Evolutionary conservation across 2,797 vertebrate species (phyloP).

Genomic region (Catostomus latipinnis): DNA sequence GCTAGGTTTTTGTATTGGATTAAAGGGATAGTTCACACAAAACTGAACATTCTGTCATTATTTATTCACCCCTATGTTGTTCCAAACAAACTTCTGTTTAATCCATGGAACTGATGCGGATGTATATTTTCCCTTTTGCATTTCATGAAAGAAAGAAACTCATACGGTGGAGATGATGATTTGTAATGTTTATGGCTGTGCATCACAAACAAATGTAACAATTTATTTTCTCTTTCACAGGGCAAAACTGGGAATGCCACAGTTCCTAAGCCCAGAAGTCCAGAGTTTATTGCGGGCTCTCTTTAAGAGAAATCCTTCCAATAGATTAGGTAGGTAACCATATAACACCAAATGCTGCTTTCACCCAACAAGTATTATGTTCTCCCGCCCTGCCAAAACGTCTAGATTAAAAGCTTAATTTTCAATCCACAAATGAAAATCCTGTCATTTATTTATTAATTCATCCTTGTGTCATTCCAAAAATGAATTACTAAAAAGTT

Average conservation of each 20-base stretch:
- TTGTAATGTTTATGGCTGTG: slow-evolving; percentile 25
- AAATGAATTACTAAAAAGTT: too few relatives aligned
- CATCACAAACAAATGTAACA: slow-evolving; percentile 16
- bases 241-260: slow-evolving; percentile 97
- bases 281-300: slow-evolving; percentile 94
- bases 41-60: too few relatives aligned
- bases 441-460: too few relatives aligned
- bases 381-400: neutral
- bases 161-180: slow-evolving; percentile 1
- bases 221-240: slow-evolving; percentile 71
- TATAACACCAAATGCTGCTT: neutral
- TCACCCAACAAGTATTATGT: neutral
- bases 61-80: too few relatives aligned
- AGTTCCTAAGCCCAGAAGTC: slow-evolving; percentile 93
- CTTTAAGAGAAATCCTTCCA: slow-evolving; percentile 95
- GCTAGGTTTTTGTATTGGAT: neutral
- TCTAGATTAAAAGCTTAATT: neutral
- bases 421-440: too few relatives aligned
- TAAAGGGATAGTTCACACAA: too few relatives aligned
- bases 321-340: slow-evolving; percentile 85
- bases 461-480: too few relatives aligned
- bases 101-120: too few relatives aligned
- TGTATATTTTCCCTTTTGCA: too few relatives aligned
- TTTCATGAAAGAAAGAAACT: too few relatives aligned
- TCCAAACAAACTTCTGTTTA: too few relatives aligned